Percentiles rank a stretch among this genome's conserved stretches.
Evolutionary conservation across 2,888 invertebrate species (phyloP).

Genomic region (Tromatobia lineatoria): DNA sequence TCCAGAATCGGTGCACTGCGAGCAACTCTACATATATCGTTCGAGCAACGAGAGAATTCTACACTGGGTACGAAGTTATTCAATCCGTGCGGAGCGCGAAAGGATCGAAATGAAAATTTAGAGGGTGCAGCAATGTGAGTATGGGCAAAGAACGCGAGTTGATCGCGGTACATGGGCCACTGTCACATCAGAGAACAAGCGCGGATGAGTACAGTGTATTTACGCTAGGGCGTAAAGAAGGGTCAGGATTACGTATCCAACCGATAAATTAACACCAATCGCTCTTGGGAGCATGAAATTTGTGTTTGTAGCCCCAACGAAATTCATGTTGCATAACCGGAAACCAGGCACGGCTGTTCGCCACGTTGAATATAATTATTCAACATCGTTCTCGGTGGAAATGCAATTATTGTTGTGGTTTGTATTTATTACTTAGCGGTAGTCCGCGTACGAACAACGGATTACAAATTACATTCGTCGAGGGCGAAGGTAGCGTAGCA

Average conservation of each 20-base stretch:
- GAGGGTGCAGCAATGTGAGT: constrained; percentile 26
- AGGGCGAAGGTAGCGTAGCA: not conserved
- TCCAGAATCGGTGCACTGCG: not conserved
- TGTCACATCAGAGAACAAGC: constrained; percentile 16
- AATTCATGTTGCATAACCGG: constrained; percentile 48
- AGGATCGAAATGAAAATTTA: constrained; percentile 47
- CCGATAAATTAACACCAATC: constrained; percentile 74
- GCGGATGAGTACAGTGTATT: constrained; percentile 27
- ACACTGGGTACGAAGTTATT: constrained; percentile 27
- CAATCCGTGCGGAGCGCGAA: not conserved
- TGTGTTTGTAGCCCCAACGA: constrained; percentile 70
- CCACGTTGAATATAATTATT: constrained; percentile 74
- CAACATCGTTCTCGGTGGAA: constrained; percentile 70
- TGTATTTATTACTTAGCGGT: constrained; percentile 70
- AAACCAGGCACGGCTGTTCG: constrained; percentile 50
- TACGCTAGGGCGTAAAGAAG: constrained; percentile 60
- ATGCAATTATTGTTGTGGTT: constrained; percentile 74
- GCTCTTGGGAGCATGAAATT: constrained; percentile 73
- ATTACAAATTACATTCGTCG: constrained; percentile 66
- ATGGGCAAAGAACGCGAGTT: constrained; percentile 5
- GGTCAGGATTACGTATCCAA: constrained; percentile 65
- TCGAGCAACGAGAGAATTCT: constrained; percentile 2
- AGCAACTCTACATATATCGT: not conserved
- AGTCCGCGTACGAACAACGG: constrained; percentile 62
- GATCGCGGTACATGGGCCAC: constrained; percentile 12